These are phyloP conservation scores for Amiota minor DNA, from an alignment of 2,888 invertebrate species.

Conservation along the genomic window DNA sequence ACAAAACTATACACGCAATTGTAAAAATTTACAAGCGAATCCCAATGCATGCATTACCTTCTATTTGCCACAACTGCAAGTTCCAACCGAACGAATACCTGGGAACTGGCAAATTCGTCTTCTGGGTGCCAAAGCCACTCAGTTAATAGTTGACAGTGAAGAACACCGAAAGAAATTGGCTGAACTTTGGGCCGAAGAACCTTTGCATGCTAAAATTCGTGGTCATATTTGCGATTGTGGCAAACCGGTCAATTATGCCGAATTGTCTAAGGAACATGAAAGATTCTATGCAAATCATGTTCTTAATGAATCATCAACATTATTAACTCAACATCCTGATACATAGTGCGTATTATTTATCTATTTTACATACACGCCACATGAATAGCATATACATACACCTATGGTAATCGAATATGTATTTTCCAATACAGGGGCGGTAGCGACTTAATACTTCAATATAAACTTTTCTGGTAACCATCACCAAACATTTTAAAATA, in stretches of 20 bases:
- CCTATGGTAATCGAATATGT: too few relatives aligned
- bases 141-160: conserved; percentile 51
- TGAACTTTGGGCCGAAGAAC: conserved; percentile 62
- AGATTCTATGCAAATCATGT: conserved; percentile 37
- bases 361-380: too few relatives aligned
- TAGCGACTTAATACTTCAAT: too few relatives aligned
- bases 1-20: conserved; percentile 67
- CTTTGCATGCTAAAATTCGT: conserved; percentile 61
- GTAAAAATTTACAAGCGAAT: conserved; percentile 60
- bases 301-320: too few relatives aligned
- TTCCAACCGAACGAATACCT: conserved; percentile 12
- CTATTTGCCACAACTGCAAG: conserved; percentile 45
- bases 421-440: too few relatives aligned
- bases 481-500: too few relatives aligned
- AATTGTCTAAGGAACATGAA: conserved; percentile 57
- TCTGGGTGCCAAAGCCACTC: conserved; percentile 63
- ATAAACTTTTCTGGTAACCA: too few relatives aligned
- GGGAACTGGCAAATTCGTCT: conserved; percentile 64
- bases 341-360: conserved; percentile 58
- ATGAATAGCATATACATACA: too few relatives aligned
- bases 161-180: conserved; percentile 42
- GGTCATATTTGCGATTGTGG: conserved; percentile 66
- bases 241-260: conserved; percentile 53
- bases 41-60: conserved; percentile 60
- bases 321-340: conserved; percentile 48